Base-by-base conservation (phyloP, 2,888 invertebrate genomes). In the Lasioglossum lativentre region DNA sequence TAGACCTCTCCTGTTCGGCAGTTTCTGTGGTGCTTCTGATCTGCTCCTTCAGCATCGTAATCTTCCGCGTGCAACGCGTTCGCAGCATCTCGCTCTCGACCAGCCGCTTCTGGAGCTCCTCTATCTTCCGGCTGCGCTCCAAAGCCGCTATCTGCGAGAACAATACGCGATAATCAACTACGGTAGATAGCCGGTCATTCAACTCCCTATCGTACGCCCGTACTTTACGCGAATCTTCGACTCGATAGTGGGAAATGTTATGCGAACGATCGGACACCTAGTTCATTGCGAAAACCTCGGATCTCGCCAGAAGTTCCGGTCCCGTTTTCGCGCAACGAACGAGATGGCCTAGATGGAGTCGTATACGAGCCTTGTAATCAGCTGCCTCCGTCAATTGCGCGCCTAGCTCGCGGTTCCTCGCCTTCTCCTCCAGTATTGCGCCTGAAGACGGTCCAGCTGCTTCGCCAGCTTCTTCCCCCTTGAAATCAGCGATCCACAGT, bases 361-460 rank as follows among this genome's bases (percentile, higher is more conserved):
- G 23, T 34, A 34, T 63, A 56, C 80, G 38, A 94, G 97, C 98
- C 96, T 98, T 98, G 93, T 97, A 98, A 93, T 98, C 98, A 0
- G 98, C 98, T 0, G 98, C 98, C 94, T 98, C 98, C 0, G 97
- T 97, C 14, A 98, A 95, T 94, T 98, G 98, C 2, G 97, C 97
- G 95, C 98, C 98, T 72, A 99, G 96, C 93, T 98, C 98, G 27
- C 98, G 96, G 56, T 98, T 96, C 91, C 98, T 97, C 0, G 97
- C 96, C 87, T 98, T 97, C n/a, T 98, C 97, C 90, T 99, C 98
- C 23, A 96, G 47, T 99, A 95, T 94, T 98, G 98, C 56, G 97
- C 95, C 83, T 97, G 97, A 75, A 98, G 96, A 91, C 98, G 97
- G 94, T 99, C 99, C 78, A 97, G 96, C 94, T 98, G 97, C 84